phyloP scores from a whole-genome alignment of 2,113 vertebrate genomes.

The Azemiops feae region DNA sequence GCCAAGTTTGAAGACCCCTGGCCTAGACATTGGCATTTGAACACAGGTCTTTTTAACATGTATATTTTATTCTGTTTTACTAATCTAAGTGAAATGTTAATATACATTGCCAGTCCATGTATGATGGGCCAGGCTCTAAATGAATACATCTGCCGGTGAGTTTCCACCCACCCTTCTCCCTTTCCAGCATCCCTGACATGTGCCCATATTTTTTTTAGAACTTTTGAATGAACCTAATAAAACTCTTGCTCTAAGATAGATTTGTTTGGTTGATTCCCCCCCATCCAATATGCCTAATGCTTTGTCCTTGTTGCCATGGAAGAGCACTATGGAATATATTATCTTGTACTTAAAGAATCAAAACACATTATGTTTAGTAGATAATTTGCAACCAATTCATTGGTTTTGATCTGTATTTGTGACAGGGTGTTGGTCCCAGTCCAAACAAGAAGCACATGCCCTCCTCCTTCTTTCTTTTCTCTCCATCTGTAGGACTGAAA shows the following conservation, averaged over 20 bases:
- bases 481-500: neutral
- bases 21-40: too few species aligned
- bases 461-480: neutral
- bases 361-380: neutral
- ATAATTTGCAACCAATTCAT: neutral
- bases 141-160: neutral
- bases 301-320: constrained; percentile 23
- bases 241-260: neutral
- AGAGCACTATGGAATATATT: constrained; percentile 31
- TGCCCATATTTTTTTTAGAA: neutral
- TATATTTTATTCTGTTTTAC: too few species aligned
- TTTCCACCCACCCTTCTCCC: neutral
- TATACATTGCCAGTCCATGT: too few species aligned
- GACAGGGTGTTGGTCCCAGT: neutral
- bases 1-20: too few species aligned
- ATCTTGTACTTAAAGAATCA: constrained; percentile 20
- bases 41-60: too few species aligned
- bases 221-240: neutral
- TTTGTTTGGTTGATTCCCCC: neutral
- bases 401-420: neutral
- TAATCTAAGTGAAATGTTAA: too few species aligned
- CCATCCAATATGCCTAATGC: neutral
- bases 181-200: neutral
- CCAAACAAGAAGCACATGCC: neutral
- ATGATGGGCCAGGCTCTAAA: neutral